Percentiles rank a stretch among this genome's conserved stretches.
Conservation (phyloP, 2,113 vertebrate genomes). For the Asarcornis scutulata region DNA sequence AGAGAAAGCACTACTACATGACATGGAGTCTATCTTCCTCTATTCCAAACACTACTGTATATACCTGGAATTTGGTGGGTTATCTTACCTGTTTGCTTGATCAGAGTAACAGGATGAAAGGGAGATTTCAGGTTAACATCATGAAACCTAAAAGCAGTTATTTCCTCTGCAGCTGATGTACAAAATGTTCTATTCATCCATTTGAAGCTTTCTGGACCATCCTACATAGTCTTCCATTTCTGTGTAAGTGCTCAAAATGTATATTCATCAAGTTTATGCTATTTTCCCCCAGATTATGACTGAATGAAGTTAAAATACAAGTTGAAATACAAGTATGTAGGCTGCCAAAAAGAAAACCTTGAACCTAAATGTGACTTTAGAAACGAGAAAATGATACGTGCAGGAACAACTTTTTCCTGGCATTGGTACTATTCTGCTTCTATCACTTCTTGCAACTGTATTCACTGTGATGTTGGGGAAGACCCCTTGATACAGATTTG, state of each 20-base stretch:
- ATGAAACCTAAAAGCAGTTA: background rate
- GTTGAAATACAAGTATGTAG: background rate
- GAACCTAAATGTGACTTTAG: background rate
- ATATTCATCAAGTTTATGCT: background rate
- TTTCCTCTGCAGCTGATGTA: background rate
- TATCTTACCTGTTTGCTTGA: background rate
- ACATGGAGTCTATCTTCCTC: background rate
- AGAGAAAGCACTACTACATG: background rate
- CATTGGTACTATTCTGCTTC: background rate
- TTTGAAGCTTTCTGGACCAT: background rate
- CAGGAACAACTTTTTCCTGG: background rate
- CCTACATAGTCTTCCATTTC: background rate
- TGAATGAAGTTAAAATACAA: background rate
- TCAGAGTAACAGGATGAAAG: background rate
- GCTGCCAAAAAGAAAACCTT: background rate
- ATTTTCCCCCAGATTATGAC: background rate
- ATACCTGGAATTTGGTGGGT: background rate
- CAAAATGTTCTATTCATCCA: background rate
- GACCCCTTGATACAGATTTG: background rate
- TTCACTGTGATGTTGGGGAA: background rate
- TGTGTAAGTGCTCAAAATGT: background rate
- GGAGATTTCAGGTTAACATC: background rate
- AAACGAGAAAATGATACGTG: background rate
- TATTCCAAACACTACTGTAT: background rate
- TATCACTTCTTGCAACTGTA: background rate